phyloP scores from a whole-genome alignment of 2,888 invertebrate species.

The Zaprionus obscuricornis region DNA sequence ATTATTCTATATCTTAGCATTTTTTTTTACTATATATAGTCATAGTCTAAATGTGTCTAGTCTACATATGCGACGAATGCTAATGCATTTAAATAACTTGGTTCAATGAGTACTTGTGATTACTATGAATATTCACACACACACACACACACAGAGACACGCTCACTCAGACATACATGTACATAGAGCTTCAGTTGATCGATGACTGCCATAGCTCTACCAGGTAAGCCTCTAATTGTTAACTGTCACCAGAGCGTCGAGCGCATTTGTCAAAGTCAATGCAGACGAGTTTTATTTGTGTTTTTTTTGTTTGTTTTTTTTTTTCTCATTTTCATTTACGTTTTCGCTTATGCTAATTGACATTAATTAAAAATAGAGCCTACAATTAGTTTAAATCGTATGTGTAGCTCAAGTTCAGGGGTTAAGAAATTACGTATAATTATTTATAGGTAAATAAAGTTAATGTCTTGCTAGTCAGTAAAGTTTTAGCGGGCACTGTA shows the following conservation, averaged over 20 bases:
- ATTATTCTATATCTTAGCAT: no score
- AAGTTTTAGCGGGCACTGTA: no score
- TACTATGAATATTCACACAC: slow-evolving; percentile 10
- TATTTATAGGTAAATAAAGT: background rate
- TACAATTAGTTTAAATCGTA: slow-evolving; percentile 47
- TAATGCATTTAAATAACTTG: no score
- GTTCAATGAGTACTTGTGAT: slow-evolving; percentile 16
- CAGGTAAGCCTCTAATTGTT: slow-evolving; percentile 57
- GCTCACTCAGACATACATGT: slow-evolving; percentile 30
- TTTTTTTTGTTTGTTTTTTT: no score
- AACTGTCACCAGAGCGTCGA: slow-evolving; percentile 43
- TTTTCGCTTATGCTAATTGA: slow-evolving; percentile 58
- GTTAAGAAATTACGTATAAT: slow-evolving; percentile 17
- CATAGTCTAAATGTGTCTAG: no score
- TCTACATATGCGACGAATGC: background rate
- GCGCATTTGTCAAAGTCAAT: slow-evolving; percentile 68
- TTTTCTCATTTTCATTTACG: no score
- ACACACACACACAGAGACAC: slow-evolving; percentile 23
- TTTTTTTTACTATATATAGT: no score
- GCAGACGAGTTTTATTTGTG: slow-evolving; percentile 13
- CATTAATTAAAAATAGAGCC: slow-evolving; percentile 52
- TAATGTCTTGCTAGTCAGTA: no score
- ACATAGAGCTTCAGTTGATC: slow-evolving; percentile 53
- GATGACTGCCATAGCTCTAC: slow-evolving; percentile 52
- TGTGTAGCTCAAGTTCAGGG: background rate